Evolutionary conservation across 2,797 vertebrate genomes (phyloP).

Genomic region (Melanotaenia nigrans): DNA sequence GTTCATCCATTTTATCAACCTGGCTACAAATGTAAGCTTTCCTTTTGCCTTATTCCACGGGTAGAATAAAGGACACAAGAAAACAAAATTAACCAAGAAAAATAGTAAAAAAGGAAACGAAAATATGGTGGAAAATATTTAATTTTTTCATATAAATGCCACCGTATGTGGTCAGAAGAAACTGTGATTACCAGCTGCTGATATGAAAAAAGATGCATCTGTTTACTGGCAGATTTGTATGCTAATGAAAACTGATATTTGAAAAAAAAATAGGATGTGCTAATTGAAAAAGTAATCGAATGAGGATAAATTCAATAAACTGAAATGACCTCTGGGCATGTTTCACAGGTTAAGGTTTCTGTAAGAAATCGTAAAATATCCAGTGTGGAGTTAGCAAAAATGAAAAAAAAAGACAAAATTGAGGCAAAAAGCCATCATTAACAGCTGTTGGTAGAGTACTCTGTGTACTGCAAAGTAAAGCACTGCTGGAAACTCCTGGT

Average conservation of each 20-base stretch:
- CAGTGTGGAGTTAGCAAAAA: not conserved
- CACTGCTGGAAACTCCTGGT: not conserved
- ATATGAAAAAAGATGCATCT: not conserved
- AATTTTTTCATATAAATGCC: not conserved
- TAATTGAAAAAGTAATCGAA: not conserved
- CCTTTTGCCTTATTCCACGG: not conserved
- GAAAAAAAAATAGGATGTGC: not conserved
- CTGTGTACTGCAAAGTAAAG: not conserved
- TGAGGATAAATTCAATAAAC: not conserved
- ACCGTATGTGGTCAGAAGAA: not conserved
- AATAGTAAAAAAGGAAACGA: not conserved
- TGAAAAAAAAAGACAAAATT: not conserved
- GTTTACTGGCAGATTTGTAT: not conserved
- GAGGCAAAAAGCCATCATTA: not conserved
- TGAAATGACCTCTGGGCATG: not conserved
- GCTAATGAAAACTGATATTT: not conserved
- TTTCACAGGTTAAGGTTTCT: not conserved
- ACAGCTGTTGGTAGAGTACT: not conserved
- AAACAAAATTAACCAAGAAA: too few species aligned
- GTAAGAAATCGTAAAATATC: not conserved
- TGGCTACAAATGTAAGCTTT: not conserved
- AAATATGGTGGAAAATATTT: not conserved
- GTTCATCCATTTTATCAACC: not conserved
- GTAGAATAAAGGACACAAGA: too few species aligned
- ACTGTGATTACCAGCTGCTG: conserved; percentile 1